A percentile compares a stretch with the other conserved stretches of the same genome.
Conservation (phyloP, 2,888 invertebrate genomes). For the Bugulina stolonifera region DNA sequence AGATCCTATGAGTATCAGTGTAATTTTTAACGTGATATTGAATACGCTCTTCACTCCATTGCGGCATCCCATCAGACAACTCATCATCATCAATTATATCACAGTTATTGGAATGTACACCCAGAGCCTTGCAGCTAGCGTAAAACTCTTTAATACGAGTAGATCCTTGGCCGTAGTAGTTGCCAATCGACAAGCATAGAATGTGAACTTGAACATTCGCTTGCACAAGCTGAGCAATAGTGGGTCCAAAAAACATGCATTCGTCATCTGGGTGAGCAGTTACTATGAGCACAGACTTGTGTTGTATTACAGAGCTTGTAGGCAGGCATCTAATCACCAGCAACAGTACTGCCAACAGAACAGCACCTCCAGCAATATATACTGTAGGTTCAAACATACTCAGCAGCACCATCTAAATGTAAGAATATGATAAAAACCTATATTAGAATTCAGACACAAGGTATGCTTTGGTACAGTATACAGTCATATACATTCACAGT, state of each 20-base stretch:
- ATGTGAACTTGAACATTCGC: conserved; percentile 68
- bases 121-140: conserved; percentile 71
- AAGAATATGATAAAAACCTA: no score
- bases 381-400: no score
- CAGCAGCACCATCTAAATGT: no score
- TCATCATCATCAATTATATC: conserved; percentile 57
- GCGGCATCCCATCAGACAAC: background rate
- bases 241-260: conserved; percentile 96
- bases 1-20: background rate
- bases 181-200: conserved; percentile 70
- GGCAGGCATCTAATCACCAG: background rate
- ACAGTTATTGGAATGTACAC: conserved; percentile 68
- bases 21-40: background rate
- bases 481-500: no score
- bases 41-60: conserved; percentile 3
- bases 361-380: no score
- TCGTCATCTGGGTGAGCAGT: conserved; percentile 98
- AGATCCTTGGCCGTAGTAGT: conserved; percentile 61
- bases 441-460: no score
- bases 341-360: background rate
- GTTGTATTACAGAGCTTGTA: background rate
- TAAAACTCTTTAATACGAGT: conserved; percentile 72
- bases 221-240: conserved; percentile 47
- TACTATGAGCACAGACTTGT: conserved; percentile 68
- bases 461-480: no score